Percentiles rank a stretch among this genome's conserved stretches.
Conservation (phyloP, 2,113 vertebrate genomes). For the pig (Sus scrofa) region T2T-Sscrofa CM000820.6:126617501-126618000, state of each 20-base stretch:
- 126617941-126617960: constrained; percentile 80
- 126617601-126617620: not conserved
- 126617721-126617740: constrained; percentile 47
- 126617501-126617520: not conserved
- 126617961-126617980: constrained; percentile 80
- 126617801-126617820: constrained; percentile 68
- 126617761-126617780: constrained; percentile 63
- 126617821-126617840: constrained; percentile 71
- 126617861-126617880: constrained; percentile 73
- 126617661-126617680: not conserved
- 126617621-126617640: not conserved
- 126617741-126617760: constrained; percentile 55
- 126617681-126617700: constrained; percentile 27
- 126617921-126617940: constrained; percentile 80
- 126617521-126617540: not conserved
- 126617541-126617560: not conserved
- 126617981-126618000: constrained; percentile 67
- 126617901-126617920: constrained; percentile 79
- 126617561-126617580: not conserved
- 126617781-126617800: constrained; percentile 63
- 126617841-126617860: constrained; percentile 65
- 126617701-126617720: constrained; percentile 15
- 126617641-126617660: not conserved
- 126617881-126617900: constrained; percentile 78
- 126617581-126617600: constrained; percentile 6